A percentile compares a stretch with the other conserved stretches of the same genome.
phyloP scores from a whole-genome alignment of 2,888 invertebrate species.

The Cataglyphis altisquamis region DNA sequence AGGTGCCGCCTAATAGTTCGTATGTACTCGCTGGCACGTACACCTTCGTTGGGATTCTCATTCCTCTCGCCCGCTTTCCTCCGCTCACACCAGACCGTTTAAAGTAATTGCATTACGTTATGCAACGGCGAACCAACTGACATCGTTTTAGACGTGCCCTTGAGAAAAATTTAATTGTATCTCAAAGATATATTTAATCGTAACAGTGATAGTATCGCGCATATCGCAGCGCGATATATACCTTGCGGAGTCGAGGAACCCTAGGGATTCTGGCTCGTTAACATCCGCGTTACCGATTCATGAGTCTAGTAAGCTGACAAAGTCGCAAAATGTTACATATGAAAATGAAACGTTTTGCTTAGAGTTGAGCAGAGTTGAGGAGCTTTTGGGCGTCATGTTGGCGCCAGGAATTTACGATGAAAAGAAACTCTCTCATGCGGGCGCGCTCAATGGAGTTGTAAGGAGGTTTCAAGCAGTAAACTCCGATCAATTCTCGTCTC shows the following conservation, averaged over 20 bases:
- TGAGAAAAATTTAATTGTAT: constrained; percentile 46
- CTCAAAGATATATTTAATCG: constrained; percentile 44
- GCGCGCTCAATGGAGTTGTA: constrained; percentile 52
- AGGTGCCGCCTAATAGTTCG: constrained; percentile 71
- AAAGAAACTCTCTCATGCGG: constrained; percentile 31
- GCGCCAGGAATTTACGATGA: constrained; percentile 62
- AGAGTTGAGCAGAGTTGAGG: not conserved
- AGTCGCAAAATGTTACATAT: not conserved
- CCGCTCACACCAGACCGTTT: constrained; percentile 42
- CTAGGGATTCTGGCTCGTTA: not conserved
- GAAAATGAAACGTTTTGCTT: constrained; percentile 37
- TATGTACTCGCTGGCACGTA: constrained; percentile 56
- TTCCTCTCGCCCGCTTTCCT: not conserved
- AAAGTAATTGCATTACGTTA: constrained; percentile 54
- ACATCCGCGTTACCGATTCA: not conserved
- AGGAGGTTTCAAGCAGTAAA: constrained; percentile 65
- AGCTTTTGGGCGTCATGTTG: constrained; percentile 47
- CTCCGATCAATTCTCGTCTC: constrained; percentile 61
- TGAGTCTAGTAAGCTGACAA: constrained; percentile 20
- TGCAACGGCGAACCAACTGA: constrained; percentile 31
- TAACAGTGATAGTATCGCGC: not conserved
- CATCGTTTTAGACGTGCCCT: constrained; percentile 23
- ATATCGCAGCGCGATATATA: not conserved
- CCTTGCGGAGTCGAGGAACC: not conserved
- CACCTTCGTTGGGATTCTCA: constrained; percentile 52